Conservation (phyloP, 2,888 invertebrate genomes). For the Pachymerium ferrugineum region DNA sequence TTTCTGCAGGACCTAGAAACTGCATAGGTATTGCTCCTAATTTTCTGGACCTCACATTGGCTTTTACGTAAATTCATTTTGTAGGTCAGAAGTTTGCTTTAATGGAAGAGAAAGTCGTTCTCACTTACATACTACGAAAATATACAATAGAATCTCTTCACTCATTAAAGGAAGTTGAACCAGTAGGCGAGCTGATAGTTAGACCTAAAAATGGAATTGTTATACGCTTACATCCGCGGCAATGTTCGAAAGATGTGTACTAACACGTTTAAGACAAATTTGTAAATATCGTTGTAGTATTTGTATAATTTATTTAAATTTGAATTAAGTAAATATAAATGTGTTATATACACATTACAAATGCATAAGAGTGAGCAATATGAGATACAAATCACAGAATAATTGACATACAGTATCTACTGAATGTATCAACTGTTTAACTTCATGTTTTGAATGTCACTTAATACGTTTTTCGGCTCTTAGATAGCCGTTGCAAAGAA, state of each 20-base stretch:
- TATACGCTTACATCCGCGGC: slow-evolving; percentile 45
- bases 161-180: slow-evolving; percentile 54
- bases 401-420: too few relatives aligned
- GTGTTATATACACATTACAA: too few relatives aligned
- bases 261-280: too few relatives aligned
- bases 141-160: slow-evolving; percentile 56
- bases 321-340: too few relatives aligned
- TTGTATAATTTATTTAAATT: too few relatives aligned
- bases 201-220: slow-evolving; percentile 56
- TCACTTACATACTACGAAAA: slow-evolving; percentile 56
- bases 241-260: background rate
- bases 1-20: slow-evolving; percentile 49
- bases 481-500: too few relatives aligned
- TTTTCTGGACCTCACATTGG: background rate
- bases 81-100: slow-evolving; percentile 57
- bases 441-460: too few relatives aligned
- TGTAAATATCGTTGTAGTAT: too few relatives aligned
- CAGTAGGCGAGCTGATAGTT: slow-evolving; percentile 58
- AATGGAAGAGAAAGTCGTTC: slow-evolving; percentile 56
- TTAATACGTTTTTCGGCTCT: too few relatives aligned
- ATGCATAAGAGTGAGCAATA: too few relatives aligned
- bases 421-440: too few relatives aligned
- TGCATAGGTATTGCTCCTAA: slow-evolving; percentile 34
- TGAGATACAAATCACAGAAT: too few relatives aligned
- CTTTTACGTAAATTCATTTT: background rate